phyloP scores from a whole-genome alignment of 2,888 invertebrate species.

The Chymomyza caudatula region DNA sequence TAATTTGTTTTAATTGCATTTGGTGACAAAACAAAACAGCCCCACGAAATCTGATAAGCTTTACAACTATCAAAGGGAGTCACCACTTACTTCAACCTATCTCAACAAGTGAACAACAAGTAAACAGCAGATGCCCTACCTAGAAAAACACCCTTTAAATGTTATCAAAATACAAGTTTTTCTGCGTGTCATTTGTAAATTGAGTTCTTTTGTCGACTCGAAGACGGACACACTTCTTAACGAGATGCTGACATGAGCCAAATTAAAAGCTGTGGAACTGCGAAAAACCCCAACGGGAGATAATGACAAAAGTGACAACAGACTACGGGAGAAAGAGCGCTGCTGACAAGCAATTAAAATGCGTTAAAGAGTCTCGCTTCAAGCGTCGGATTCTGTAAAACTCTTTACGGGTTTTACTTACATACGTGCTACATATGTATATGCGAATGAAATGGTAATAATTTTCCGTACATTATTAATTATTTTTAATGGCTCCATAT shows the following conservation, averaged over 20 bases:
- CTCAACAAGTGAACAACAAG: neutral
- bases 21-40: neutral
- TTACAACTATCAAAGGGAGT: neutral
- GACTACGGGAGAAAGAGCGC: conserved; percentile 8
- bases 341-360: conserved; percentile 67
- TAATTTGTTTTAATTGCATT: conserved; percentile 10
- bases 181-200: neutral
- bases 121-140: too few relatives aligned
- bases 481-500: conserved; percentile 49
- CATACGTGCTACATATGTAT: neutral
- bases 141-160: neutral
- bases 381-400: neutral
- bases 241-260: neutral
- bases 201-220: neutral
- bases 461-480: conserved; percentile 56
- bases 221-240: neutral
- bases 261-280: conserved; percentile 4
- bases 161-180: neutral
- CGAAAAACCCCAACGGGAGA: conserved; percentile 14
- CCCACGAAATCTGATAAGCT: neutral
- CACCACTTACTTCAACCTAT: neutral
- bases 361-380: conserved; percentile 39
- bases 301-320: conserved; percentile 40
- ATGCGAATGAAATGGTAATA: conserved; percentile 48
- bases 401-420: neutral